phyloP scores from a whole-genome alignment of 2,113 vertebrate genomes.

The Erythrocercus mccallii region DNA sequence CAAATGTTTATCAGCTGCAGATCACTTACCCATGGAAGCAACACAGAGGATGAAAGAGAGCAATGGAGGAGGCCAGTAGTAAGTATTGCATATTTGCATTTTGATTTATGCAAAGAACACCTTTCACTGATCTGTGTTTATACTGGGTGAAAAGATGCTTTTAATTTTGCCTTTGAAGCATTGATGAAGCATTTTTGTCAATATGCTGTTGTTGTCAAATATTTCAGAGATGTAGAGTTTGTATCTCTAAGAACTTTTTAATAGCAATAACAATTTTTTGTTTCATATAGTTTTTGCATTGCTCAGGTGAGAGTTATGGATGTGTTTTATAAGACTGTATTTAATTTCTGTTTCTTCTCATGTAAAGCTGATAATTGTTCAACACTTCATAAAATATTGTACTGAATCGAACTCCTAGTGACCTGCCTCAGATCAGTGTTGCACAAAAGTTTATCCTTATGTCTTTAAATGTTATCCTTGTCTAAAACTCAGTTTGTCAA shows the following conservation, averaged over 20 bases:
- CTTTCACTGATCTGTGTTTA: background rate
- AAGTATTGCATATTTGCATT: background rate
- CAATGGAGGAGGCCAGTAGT: background rate
- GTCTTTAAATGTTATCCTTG: background rate
- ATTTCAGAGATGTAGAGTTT: background rate
- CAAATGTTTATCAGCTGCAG: background rate
- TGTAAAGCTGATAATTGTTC: background rate
- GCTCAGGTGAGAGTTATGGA: background rate
- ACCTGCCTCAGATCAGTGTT: background rate
- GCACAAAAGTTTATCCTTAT: background rate
- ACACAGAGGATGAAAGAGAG: background rate
- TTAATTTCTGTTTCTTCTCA: background rate
- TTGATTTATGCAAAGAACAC: background rate
- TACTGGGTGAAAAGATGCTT: background rate
- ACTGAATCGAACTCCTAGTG: background rate
- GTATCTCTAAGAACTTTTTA: background rate
- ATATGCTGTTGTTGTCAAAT: background rate
- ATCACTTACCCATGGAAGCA: background rate
- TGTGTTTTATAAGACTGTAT: background rate
- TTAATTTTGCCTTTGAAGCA: slow-evolving; percentile 9
- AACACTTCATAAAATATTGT: background rate
- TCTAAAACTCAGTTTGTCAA: background rate
- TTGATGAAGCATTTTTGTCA: background rate
- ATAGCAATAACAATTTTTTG: background rate
- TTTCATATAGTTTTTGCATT: background rate